A percentile compares a stretch with the other conserved stretches of the same genome.
These are phyloP conservation scores for Gymnoscopelus braueri DNA, from an alignment of 2,797 vertebrate species.

Conservation along the genomic window DNA sequence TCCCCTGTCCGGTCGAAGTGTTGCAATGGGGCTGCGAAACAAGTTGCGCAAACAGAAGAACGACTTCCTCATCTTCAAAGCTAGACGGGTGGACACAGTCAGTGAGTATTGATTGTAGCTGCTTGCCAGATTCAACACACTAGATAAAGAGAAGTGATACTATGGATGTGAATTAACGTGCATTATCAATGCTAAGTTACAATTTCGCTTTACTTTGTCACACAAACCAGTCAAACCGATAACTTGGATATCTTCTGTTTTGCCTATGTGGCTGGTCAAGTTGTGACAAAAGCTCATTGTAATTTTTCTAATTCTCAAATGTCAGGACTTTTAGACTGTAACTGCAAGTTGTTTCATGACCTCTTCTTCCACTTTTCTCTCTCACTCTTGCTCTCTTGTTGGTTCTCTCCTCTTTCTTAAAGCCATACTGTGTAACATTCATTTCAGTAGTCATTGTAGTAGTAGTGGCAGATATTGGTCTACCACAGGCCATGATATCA, in stretches of 20 bases:
- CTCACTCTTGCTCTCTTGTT: neutral
- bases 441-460: too few species aligned
- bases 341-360: neutral
- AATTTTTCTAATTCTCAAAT: constrained; percentile 5
- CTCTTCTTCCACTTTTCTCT: neutral
- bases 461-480: too few species aligned
- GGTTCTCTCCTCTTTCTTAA: neutral
- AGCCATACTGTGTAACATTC: too few species aligned
- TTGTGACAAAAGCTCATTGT: neutral
- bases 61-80: constrained; percentile 94
- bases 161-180: too few species aligned
- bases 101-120: constrained; percentile 82
- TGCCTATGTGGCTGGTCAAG: neutral
- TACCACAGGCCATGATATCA: too few species aligned
- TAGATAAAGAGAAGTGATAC: neutral
- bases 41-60: constrained; percentile 94
- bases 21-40: constrained; percentile 88
- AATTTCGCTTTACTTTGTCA: too few species aligned
- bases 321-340: neutral
- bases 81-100: constrained; percentile 90
- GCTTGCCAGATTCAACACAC: neutral
- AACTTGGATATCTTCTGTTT: too few species aligned
- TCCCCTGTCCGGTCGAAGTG: constrained; percentile 89
- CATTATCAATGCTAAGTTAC: too few species aligned
- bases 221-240: too few species aligned